Evolutionary conservation across 2,888 invertebrate genomes (phyloP), one percentile per base, ranked within the genome.

Genomic region (Machimus atricapillus): DNA sequence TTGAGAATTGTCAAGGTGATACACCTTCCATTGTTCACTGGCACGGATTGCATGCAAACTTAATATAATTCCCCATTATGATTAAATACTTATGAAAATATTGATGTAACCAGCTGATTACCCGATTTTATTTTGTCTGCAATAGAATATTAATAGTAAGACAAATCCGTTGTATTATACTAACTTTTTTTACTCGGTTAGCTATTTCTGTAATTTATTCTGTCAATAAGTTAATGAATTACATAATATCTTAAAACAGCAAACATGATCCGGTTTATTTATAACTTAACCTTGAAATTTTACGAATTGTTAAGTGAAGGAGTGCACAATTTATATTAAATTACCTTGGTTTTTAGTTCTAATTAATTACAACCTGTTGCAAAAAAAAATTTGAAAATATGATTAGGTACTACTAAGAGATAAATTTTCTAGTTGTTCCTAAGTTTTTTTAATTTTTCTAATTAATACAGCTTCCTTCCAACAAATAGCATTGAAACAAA

Each of bases 1-100:
- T 58, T 31, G 58, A 66, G 37, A 82, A 82, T 37, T 82, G 58
- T 82, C 82, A 82, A 82, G 82, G 82, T 82, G 37, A 82, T 58
- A 66, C 58, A 27, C 66, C 66, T 58, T 34, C 58, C 37, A 82
- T 82, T 82, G 82, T 82, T 66, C 66, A 31, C 16, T 34, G 37
- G 23, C 66, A 82, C 7, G 27, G 58, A n/a, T 37, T 82, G 66
- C 82, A 82, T 82, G 82, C 58, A 82, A 58, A 5, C 56, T 82
- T 19, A 34, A 82, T 82, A 56, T 37, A 82, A 58, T 82, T 66
- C 37, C 19, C 19, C 37, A 14, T 66, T 66, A 66, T 66, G 66
- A 27, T 14, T 66, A 12, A 66, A 23, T 7, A 58, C 23, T 66
- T 66, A 66, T 66, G 23, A 66, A 66, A 66, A 27, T 66, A 66